Evolutionary conservation across 2,113 vertebrate genomes (phyloP).

Genomic region (Corvus moneduloides): DNA sequence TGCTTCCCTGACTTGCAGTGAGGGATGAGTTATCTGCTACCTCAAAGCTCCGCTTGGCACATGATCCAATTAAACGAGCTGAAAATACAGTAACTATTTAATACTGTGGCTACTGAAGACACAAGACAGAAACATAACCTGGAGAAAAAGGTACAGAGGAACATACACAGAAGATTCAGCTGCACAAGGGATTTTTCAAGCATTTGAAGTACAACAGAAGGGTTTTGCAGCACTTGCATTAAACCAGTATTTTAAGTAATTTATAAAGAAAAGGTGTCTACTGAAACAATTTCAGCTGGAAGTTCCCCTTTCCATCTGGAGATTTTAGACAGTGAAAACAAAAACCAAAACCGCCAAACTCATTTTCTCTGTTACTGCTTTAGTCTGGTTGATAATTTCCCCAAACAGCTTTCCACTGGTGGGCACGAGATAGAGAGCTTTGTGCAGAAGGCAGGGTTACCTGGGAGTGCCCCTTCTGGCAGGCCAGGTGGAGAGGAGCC

Average conservation of each 20-base stretch:
- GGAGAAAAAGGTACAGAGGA: not conserved
- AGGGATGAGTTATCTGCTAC: not conserved
- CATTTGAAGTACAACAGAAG: rapidly evolving
- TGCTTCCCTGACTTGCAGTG: not conserved
- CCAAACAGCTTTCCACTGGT: not conserved
- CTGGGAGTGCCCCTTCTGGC: slow-evolving; percentile 86
- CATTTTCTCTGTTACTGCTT: not conserved
- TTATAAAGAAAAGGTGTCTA: not conserved
- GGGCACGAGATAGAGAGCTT: not conserved
- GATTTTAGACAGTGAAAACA: not conserved
- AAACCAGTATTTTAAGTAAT: not conserved
- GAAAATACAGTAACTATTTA: not conserved
- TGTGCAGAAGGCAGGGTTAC: slow-evolving; percentile 41
- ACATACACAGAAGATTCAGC: not conserved
- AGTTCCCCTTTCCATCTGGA: not conserved
- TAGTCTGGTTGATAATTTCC: not conserved
- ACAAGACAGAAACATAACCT: not conserved
- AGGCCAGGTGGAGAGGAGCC: slow-evolving; percentile 89
- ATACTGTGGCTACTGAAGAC: not conserved
- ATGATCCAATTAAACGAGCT: not conserved
- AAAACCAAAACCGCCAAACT: not conserved
- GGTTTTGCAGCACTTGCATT: not conserved
- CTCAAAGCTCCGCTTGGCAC: not conserved
- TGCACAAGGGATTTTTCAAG: not conserved
- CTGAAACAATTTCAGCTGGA: not conserved